Evolutionary conservation across 2,113 vertebrate genomes (phyloP), one percentile per base, ranked within the genome.

Genomic region (Acrocephalus arundinaceus): DNA sequence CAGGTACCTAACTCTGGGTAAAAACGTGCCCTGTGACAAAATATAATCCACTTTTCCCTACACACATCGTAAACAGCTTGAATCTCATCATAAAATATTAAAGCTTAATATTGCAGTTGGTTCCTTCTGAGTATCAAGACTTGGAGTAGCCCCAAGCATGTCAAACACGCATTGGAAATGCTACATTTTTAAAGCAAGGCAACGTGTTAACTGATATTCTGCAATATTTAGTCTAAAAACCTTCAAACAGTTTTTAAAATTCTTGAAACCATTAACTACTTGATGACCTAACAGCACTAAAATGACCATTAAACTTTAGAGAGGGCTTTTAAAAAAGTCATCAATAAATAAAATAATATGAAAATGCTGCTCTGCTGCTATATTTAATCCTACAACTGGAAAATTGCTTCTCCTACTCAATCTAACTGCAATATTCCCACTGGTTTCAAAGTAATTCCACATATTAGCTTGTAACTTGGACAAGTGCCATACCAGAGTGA

Each of bases 61-160:
- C 61, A 46, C 23, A 71, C n/a, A 90, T 88, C 2, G 10, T 94
- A 96, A 94, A 95, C 91, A 94, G 88, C 86, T 94, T 80, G 84
- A 89, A 68, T 87, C 58, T 93, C 71, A 87, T 90, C 57, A 95
- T 95, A 71, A 96, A 94, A 96, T 93, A 97, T 94, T 96, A 90
- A 96, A 96, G 84, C 24, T 90, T 94, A 94, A 97, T 81, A 94
- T 73, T 95, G 94, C 75, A 87, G 81, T 82, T 94, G 63, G 86
- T 79, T 95, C 85, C 77, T 94, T 95, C 87, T 33, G 55, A 94
- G 94, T 65, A 79, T 67, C 83, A 88, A 67, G 87, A 55, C 79
- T 91, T 75, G 90, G 80, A 93, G 82, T 72, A 95, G 91, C 92
- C 93, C 70, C 84, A 85, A 93, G 94, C 89, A 79, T 71, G 85